These are phyloP conservation scores for Odocoileus virginianus DNA, from an alignment of 2,113 vertebrate genomes.

Conservation along the genomic window DNA sequence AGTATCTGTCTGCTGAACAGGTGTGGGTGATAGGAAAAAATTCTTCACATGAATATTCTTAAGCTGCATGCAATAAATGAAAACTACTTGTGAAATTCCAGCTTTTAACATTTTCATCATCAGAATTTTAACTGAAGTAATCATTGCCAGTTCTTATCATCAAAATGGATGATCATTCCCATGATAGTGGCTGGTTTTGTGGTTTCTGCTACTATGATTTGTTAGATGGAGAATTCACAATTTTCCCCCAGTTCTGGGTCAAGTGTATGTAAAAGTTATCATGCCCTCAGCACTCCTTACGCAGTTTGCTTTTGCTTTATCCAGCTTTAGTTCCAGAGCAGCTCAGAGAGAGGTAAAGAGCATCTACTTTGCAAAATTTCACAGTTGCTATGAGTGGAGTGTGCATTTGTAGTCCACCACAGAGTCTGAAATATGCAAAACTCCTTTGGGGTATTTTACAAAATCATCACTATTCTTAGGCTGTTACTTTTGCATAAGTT, in stretches of 20 bases:
- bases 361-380: not conserved
- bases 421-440: constrained; percentile 18
- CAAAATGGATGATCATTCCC: not conserved
- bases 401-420: not conserved
- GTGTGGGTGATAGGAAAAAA: not conserved
- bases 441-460: constrained; percentile 16
- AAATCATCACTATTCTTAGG: constrained; percentile 24
- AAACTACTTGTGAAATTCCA: not conserved
- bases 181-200: not conserved
- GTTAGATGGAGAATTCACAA: not conserved
- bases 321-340: not conserved
- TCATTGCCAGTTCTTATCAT: not conserved
- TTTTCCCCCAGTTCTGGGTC: not conserved
- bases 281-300: not conserved
- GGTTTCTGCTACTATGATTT: not conserved
- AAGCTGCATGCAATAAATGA: not conserved
- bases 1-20: not conserved
- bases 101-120: not conserved
- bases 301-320: not conserved
- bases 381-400: not conserved
- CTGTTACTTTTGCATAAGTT: constrained; percentile 19
- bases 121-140: not conserved
- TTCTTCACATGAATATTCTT: not conserved
- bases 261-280: not conserved
- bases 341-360: not conserved